Conservation (phyloP, 2,113 vertebrate species). For the Melanerpes aurifrons region DNA sequence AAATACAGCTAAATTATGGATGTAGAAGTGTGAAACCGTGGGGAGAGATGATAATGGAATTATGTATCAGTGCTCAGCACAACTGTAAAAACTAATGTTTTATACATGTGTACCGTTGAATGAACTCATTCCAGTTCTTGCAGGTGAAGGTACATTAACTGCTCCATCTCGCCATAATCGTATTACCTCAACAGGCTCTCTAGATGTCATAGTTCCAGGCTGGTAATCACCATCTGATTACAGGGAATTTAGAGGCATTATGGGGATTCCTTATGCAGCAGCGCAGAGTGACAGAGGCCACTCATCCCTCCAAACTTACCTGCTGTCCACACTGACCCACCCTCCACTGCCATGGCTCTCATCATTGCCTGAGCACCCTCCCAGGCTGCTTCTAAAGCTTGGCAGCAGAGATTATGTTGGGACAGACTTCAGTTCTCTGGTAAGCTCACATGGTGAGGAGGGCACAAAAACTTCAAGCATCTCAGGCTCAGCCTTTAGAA, state of each 20-base stretch:
- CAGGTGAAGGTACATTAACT: not conserved
- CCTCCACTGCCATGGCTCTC: rapidly evolving
- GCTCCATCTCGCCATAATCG: not conserved
- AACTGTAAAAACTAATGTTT: constrained; percentile 3
- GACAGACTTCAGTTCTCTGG: not conserved
- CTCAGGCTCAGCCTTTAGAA: not conserved
- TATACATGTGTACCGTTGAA: not conserved
- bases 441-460: rapidly evolving
- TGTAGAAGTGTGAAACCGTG: not conserved
- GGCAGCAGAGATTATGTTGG: not conserved
- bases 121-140: not conserved
- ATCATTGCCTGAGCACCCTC: rapidly evolving
- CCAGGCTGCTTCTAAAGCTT: not conserved
- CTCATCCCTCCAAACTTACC: not conserved
- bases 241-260: not conserved
- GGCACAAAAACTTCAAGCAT: not conserved
- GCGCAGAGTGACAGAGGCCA: not conserved
- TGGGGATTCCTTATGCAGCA: not conserved
- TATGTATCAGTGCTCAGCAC: not conserved
- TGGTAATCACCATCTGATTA: not conserved
- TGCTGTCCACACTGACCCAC: not conserved
- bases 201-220: not conserved
- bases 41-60: constrained; percentile 6
- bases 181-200: not conserved
- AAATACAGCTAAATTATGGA: not conserved